Conservation (phyloP, 30 jellyfish, hydroid and myxozoan genomes). For the Turritopsis dohrnii region DNA sequence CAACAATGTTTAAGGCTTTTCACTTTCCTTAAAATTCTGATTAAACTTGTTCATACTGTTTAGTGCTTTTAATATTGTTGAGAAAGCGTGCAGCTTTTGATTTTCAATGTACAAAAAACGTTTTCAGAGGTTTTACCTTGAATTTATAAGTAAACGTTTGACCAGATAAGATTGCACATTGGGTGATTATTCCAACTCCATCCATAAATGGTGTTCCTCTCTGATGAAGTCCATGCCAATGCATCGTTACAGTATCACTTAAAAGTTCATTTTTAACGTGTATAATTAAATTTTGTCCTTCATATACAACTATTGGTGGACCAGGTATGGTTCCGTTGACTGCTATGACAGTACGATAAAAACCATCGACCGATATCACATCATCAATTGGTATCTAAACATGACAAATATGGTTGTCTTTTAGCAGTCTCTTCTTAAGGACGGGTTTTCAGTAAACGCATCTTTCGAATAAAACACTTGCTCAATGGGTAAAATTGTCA, state of each 20-base stretch:
- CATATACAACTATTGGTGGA: constrained; percentile 42
- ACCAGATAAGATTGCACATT: constrained; percentile 89
- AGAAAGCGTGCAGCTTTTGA: too few species aligned
- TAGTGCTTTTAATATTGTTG: too few species aligned
- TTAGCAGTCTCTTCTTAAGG: too few species aligned
- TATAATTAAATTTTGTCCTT: constrained; percentile 27
- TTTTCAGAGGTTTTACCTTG: too few species aligned
- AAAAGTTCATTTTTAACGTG: constrained; percentile 52
- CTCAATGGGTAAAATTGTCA: too few species aligned
- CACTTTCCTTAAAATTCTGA: too few species aligned
- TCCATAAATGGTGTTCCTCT: constrained; percentile 90
- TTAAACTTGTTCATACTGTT: too few species aligned
- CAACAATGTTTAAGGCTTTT: too few species aligned
- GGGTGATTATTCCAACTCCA: constrained; percentile 76
- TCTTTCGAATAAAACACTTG: too few species aligned
- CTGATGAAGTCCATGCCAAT: constrained; percentile 91
- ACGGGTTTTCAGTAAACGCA: too few species aligned
- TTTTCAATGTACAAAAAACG: too few species aligned
- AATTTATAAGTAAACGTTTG: constrained; percentile 8
- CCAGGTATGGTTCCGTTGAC: constrained; percentile 51
- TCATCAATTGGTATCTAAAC: constrained; percentile 27
- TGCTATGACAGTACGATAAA: constrained; percentile 28
- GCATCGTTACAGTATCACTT: constrained; percentile 69
- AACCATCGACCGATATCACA: constrained; percentile 44
- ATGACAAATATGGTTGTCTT: background rate